A percentile compares a stretch with the other conserved stretches of the same genome.
phyloP scores from a whole-genome alignment of 2,888 invertebrate species.

The Himalopsyche japonica region DNA sequence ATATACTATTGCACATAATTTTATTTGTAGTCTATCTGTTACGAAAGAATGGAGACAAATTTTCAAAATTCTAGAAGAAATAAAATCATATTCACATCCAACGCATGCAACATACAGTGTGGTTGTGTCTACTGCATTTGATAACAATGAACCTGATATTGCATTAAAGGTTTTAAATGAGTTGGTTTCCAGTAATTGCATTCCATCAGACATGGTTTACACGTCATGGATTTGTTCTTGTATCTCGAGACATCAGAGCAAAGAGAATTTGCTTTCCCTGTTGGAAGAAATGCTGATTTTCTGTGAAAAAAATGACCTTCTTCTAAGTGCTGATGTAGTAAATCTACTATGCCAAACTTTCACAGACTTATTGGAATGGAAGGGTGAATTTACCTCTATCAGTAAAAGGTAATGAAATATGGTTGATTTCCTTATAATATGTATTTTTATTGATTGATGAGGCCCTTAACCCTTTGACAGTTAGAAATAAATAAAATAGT shows the following conservation, averaged over 20 bases:
- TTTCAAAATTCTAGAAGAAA: constrained; percentile 63
- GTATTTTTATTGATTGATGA: too few relatives aligned
- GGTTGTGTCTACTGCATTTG: constrained; percentile 64
- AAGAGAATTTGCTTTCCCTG: constrained; percentile 47
- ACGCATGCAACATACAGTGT: constrained; percentile 56
- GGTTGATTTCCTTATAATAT: too few relatives aligned
- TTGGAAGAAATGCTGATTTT: constrained; percentile 63
- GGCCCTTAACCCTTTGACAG: too few relatives aligned
- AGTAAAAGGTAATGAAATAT: constrained; percentile 23
- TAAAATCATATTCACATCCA: constrained; percentile 56
- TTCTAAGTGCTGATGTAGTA: constrained; percentile 10
- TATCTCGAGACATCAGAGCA: constrained; percentile 49
- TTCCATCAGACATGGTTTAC: constrained; percentile 56
- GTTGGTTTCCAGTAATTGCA: constrained; percentile 53
- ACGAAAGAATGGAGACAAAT: constrained; percentile 69
- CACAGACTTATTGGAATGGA: constrained; percentile 46
- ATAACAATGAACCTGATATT: constrained; percentile 57
- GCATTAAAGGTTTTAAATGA: constrained; percentile 66
- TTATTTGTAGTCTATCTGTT: constrained; percentile 65
- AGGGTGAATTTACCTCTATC: constrained; percentile 45
- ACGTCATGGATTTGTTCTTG: constrained; percentile 59
- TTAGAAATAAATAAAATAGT: too few relatives aligned
- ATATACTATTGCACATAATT: constrained; percentile 60
- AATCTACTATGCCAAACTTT: constrained; percentile 32
- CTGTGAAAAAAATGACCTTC: constrained; percentile 45